Evolutionary conservation across 2,797 vertebrate genomes (phyloP).

Genomic region (Rhinichthys osculus): DNA sequence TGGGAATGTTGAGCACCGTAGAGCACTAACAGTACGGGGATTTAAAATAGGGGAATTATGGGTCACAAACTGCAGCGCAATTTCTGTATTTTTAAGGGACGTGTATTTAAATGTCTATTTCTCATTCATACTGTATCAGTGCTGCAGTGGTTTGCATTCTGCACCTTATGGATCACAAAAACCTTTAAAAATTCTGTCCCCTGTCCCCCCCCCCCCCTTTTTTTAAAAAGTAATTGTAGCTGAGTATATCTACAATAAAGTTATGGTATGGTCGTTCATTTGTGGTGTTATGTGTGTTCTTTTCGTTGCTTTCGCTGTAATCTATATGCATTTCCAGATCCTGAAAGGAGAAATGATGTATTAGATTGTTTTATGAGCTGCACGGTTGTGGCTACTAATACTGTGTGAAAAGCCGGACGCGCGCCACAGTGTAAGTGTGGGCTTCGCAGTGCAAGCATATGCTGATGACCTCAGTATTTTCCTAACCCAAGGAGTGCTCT

Average conservation of each 20-base stretch:
- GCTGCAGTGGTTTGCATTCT: slow-evolving; percentile 88
- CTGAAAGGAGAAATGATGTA: slow-evolving; percentile 23
- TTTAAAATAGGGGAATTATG: slow-evolving; percentile 79
- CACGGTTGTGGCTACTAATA: not conserved
- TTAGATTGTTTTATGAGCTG: slow-evolving; percentile 52
- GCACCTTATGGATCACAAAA: slow-evolving; percentile 93
- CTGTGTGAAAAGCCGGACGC: slow-evolving; percentile 39
- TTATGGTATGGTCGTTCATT: slow-evolving; percentile 86
- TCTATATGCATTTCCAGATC: slow-evolving; percentile 26
- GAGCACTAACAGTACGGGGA: slow-evolving; percentile 77
- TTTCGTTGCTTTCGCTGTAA: not conserved
- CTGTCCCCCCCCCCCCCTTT: slow-evolving; percentile 16
- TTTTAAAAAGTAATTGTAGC: slow-evolving; percentile 91
- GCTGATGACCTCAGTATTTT: slow-evolving; percentile 66
- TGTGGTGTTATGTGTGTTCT: slow-evolving; percentile 20
- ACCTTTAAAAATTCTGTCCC: slow-evolving; percentile 79
- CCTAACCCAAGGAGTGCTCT: slow-evolving; percentile 50
- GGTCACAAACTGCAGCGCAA: slow-evolving; percentile 81
- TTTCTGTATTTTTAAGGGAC: slow-evolving; percentile 65
- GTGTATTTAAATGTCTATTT: slow-evolving; percentile 59
- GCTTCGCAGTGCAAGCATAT: slow-evolving; percentile 41
- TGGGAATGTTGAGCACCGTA: slow-evolving; percentile 73
- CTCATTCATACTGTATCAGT: slow-evolving; percentile 81
- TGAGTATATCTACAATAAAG: slow-evolving; percentile 97
- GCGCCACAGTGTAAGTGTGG: slow-evolving; percentile 54